Evolutionary conservation across 2,888 invertebrate genomes (phyloP).

Genomic region (Drosophila mettleri): DNA sequence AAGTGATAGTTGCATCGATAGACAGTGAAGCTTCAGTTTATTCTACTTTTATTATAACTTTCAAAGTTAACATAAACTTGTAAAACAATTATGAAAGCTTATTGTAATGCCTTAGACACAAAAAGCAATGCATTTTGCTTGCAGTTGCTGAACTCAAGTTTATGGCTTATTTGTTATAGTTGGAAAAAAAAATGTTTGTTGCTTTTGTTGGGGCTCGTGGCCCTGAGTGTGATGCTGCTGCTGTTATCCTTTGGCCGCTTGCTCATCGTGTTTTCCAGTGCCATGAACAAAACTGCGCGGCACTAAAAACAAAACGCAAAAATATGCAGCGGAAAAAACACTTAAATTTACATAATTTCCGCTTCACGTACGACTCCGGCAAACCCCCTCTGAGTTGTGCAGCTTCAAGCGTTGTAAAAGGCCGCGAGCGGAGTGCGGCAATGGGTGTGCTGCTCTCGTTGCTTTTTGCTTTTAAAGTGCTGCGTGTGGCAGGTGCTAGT

Average conservation of each 20-base stretch:
- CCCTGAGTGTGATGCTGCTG: slow-evolving; percentile 20
- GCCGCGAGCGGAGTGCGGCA: slow-evolving; percentile 34
- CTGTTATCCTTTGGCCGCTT: slow-evolving; percentile 45
- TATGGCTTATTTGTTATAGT: slow-evolving; percentile 47
- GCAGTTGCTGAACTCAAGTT: slow-evolving; percentile 35
- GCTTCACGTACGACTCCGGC: slow-evolving; percentile 53
- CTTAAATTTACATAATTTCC: slow-evolving; percentile 78
- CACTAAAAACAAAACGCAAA: slow-evolving; percentile 58
- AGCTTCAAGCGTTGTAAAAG: slow-evolving; percentile 22
- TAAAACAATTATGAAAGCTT: slow-evolving; percentile 36
- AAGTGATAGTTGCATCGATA: background rate
- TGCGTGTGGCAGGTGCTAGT: slow-evolving; percentile 46
- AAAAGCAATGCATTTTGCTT: slow-evolving; percentile 17
- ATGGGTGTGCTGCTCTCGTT: slow-evolving; percentile 21
- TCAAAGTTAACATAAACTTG: slow-evolving; percentile 17
- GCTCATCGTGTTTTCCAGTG: slow-evolving; percentile 74
- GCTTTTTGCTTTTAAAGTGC: slow-evolving; percentile 52
- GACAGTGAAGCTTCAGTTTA: background rate
- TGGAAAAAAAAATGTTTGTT: slow-evolving; percentile 9
- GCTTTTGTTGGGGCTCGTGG: slow-evolving; percentile 9
- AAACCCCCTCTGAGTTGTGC: background rate
- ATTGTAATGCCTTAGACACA: slow-evolving; percentile 12
- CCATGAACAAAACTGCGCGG: slow-evolving; percentile 61
- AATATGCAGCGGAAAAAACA: slow-evolving; percentile 63
- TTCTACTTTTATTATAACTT: background rate